Evolutionary conservation across 2,113 vertebrate species (phyloP).

Genomic region (Poeciliopsis prolifica): DNA sequence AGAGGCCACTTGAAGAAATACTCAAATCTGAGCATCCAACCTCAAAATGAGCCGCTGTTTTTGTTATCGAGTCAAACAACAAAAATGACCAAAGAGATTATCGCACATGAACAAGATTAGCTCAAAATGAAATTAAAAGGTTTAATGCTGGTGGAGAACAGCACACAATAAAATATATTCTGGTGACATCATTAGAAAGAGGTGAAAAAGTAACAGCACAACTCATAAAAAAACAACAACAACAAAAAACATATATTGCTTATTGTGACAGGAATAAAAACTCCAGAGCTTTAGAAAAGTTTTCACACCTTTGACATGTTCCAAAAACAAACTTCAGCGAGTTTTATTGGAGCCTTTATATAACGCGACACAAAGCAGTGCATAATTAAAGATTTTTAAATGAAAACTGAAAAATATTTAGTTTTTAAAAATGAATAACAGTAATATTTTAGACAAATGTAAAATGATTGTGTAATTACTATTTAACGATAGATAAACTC

Average conservation of each 20-base stretch:
- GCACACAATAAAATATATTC: conserved; percentile 25
- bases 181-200: conserved; percentile 1
- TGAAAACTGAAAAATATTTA: background rate
- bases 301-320: background rate
- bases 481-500: background rate
- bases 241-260: conserved; percentile 46
- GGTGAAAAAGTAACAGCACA: conserved; percentile 19
- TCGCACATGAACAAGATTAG: conserved; percentile 14
- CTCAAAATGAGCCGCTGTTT: conserved; percentile 17
- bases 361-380: background rate
- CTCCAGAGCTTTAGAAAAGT: background rate
- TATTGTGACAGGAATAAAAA: conserved; percentile 1
- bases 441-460: background rate
- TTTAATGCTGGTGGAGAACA: conserved; percentile 44
- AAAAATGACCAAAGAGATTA: conserved; percentile 20
- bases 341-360: background rate
- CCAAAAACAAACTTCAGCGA: background rate
- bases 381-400: background rate
- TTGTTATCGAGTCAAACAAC: conserved; percentile 24
- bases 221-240: conserved; percentile 2
- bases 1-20: conserved; percentile 38
- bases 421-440: background rate
- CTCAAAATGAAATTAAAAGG: conserved; percentile 42
- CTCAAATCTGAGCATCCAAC: conserved; percentile 21
- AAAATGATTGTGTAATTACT: too few relatives aligned